Evolutionary conservation across 2,888 invertebrate genomes (phyloP).

Genomic region (Mantis religiosa): DNA sequence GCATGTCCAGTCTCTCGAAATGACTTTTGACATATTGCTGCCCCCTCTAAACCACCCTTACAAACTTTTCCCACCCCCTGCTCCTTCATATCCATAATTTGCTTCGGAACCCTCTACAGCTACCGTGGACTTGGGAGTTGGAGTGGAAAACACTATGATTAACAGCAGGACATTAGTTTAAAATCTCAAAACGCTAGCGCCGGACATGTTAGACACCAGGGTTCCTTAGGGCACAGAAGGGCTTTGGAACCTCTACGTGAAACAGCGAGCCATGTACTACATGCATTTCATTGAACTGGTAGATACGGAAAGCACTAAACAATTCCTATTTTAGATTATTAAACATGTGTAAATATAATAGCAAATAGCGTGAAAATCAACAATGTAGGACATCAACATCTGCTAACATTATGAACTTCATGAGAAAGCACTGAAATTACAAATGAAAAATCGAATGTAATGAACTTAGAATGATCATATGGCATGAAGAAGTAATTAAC

Average conservation of each 20-base stretch:
- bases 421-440: no score
- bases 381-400: no score
- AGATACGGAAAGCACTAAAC: no score
- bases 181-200: conserved; percentile 18
- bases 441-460: no score
- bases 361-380: no score
- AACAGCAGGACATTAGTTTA: conserved; percentile 21
- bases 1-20: conserved; percentile 13
- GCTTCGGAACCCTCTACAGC: neutral
- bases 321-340: no score
- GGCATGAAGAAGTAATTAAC: no score
- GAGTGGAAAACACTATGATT: conserved; percentile 17
- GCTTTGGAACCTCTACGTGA: neutral
- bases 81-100: conserved; percentile 15
- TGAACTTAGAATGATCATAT: no score
- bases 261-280: neutral
- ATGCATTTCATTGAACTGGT: no score
- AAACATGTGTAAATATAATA: no score
- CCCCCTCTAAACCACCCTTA: neutral
- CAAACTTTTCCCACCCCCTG: neutral
- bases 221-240: neutral
- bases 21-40: conserved; percentile 21
- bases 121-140: neutral
- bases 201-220: conserved; percentile 2
- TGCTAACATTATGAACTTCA: no score